Evolutionary conservation across 1,140 invertebrate species (phyloP).

Genomic region (Ceratitis capitata): DNA sequence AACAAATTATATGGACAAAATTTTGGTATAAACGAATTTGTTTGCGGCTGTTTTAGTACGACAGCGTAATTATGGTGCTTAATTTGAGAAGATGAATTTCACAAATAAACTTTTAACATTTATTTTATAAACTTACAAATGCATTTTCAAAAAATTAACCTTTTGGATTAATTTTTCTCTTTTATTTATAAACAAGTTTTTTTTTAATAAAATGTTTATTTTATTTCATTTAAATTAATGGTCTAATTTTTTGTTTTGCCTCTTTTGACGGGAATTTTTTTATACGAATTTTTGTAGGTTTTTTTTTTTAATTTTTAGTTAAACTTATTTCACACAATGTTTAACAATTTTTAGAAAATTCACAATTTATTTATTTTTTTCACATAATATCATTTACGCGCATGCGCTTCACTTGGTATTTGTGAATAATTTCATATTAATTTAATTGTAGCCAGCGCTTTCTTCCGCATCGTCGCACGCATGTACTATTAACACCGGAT

Average conservation of each 20-base stretch:
- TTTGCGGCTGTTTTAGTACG: too few relatives aligned
- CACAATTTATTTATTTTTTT: not conserved
- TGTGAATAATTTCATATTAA: not conserved
- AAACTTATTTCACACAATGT: not conserved
- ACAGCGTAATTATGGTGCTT: too few relatives aligned
- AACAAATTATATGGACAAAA: too few relatives aligned
- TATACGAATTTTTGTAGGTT: not conserved
- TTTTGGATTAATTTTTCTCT: not conserved
- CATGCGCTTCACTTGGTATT: not conserved
- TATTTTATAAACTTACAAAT: too few relatives aligned
- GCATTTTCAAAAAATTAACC: not conserved
- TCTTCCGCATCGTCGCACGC: conserved; percentile 9
- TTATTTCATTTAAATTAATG: not conserved
- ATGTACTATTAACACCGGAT: not conserved
- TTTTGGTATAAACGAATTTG: too few relatives aligned
- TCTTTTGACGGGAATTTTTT: not conserved
- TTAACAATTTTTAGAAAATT: not conserved
- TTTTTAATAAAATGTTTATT: not conserved
- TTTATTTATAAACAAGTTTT: not conserved
- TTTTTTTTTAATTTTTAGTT: not conserved
- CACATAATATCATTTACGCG: not conserved
- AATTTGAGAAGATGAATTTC: too few relatives aligned
- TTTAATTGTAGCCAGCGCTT: not conserved
- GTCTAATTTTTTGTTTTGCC: not conserved
- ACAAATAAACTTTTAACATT: too few relatives aligned